Conservation (phyloP, 2,888 invertebrate species). For the Capitulum mitella region DNA sequence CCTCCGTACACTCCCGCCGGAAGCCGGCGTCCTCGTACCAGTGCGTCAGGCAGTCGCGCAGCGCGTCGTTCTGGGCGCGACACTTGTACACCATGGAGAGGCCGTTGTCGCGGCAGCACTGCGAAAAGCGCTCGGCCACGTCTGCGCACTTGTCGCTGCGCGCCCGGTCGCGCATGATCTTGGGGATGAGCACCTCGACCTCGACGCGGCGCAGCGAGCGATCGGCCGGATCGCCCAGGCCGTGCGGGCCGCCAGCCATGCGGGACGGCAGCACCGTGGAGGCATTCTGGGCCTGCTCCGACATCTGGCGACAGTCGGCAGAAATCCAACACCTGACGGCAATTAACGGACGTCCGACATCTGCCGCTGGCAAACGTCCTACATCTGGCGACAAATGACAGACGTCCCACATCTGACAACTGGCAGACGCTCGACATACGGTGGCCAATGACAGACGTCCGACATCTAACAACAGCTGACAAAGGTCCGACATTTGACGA, state of each 20-base stretch:
- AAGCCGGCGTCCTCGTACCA: slow-evolving; percentile 77
- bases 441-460: too few relatives aligned
- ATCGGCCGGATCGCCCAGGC: slow-evolving; percentile 72
- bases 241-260: background rate
- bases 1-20: slow-evolving; percentile 60
- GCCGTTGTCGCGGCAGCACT: slow-evolving; percentile 62
- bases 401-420: too few relatives aligned
- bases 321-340: too few relatives aligned
- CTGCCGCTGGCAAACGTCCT: too few relatives aligned
- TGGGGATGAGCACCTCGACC: slow-evolving; percentile 76
- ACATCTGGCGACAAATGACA: too few relatives aligned
- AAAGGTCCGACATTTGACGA: too few relatives aligned
- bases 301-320: too few relatives aligned
- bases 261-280: slow-evolving; percentile 1
- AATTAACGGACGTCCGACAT: too few relatives aligned
- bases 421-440: too few relatives aligned
- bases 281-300: too few relatives aligned
- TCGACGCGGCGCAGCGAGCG: slow-evolving; percentile 77
- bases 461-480: too few relatives aligned
- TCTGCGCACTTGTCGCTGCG: slow-evolving; percentile 66
- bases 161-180: slow-evolving; percentile 76
- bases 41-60: slow-evolving; percentile 61
- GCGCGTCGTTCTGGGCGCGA: slow-evolving; percentile 57
- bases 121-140: slow-evolving; percentile 59
- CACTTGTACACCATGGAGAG: slow-evolving; percentile 67